Evolutionary conservation across 2,888 invertebrate species (phyloP).

Genomic region (Drosophila borborema): DNA sequence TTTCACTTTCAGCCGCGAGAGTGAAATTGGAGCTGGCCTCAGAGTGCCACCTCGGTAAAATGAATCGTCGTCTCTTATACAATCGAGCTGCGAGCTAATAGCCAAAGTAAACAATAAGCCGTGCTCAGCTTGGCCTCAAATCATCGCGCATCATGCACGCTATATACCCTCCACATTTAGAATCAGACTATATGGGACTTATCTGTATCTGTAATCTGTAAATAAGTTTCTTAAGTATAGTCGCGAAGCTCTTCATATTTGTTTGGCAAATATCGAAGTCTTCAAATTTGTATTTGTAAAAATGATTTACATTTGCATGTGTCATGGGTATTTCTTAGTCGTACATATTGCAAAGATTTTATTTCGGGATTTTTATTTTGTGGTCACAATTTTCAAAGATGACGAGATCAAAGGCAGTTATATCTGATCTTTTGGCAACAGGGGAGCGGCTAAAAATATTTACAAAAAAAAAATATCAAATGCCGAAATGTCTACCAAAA

Average conservation of each 20-base stretch:
- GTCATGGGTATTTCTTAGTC: neutral
- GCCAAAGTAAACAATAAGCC: slow-evolving; percentile 15
- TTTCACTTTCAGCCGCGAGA: slow-evolving; percentile 63
- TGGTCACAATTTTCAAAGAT: slow-evolving; percentile 10
- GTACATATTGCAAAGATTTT: neutral
- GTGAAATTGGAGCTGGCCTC: slow-evolving; percentile 49
- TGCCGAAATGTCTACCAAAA: slow-evolving; percentile 5
- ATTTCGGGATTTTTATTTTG: slow-evolving; percentile 1
- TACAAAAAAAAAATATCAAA: slow-evolving; percentile 20
- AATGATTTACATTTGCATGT: neutral
- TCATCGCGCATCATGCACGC: slow-evolving; percentile 5
- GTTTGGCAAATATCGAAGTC: neutral
- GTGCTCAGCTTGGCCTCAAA: slow-evolving; percentile 7
- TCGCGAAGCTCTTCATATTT: neutral
- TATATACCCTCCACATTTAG: slow-evolving; percentile 3
- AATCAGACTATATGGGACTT: neutral
- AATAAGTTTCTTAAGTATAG: neutral
- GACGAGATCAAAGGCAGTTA: slow-evolving; percentile 18
- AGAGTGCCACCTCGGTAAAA: slow-evolving; percentile 9
- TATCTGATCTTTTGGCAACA: slow-evolving; percentile 19
- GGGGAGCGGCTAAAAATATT: slow-evolving; percentile 13
- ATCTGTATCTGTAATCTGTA: neutral
- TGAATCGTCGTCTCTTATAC: slow-evolving; percentile 50
- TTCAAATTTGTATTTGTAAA: neutral
- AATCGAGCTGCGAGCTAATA: slow-evolving; percentile 48